These are phyloP conservation scores for Galleria mellonella DNA, from an alignment of 1,140 invertebrate genomes.

Conservation along the genomic window DNA sequence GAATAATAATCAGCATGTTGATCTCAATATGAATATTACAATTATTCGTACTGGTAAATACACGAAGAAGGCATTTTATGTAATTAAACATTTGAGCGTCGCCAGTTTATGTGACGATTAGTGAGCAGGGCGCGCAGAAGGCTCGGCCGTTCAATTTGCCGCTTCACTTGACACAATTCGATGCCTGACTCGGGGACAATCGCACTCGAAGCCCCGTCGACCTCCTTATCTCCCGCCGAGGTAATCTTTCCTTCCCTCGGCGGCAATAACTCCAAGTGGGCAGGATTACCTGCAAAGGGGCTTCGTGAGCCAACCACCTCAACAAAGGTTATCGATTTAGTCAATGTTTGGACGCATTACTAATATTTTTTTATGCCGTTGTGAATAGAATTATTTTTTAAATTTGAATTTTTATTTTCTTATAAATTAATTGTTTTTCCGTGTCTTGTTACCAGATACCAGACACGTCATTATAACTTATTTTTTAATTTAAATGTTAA, in stretches of 20 bases:
- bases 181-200: slow-evolving; percentile 73
- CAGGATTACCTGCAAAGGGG: slow-evolving; percentile 71
- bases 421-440: too few relatives aligned
- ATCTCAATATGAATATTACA: slow-evolving; percentile 6
- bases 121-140: slow-evolving; percentile 63
- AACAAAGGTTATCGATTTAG: slow-evolving; percentile 68
- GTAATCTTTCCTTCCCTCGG: slow-evolving; percentile 73
- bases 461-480: too few relatives aligned
- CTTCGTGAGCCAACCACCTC: slow-evolving; percentile 60
- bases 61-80: slow-evolving; percentile 32
- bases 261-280: slow-evolving; percentile 73
- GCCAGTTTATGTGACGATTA: slow-evolving; percentile 70
- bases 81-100: slow-evolving; percentile 59
- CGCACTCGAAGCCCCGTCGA: slow-evolving; percentile 70
- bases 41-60: too few relatives aligned
- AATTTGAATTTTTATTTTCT: too few relatives aligned
- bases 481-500: too few relatives aligned
- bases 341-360: slow-evolving; percentile 29
- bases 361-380: slow-evolving; percentile 1
- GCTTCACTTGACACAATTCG: slow-evolving; percentile 74
- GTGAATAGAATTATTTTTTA: neutral
- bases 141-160: slow-evolving; percentile 73
- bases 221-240: slow-evolving; percentile 72
- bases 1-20: too few relatives aligned
- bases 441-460: too few relatives aligned